Percentiles rank a stretch among this genome's conserved stretches.
phyloP scores from a whole-genome alignment of 2,888 invertebrate species.

The Cosmorhoe ocellata region DNA sequence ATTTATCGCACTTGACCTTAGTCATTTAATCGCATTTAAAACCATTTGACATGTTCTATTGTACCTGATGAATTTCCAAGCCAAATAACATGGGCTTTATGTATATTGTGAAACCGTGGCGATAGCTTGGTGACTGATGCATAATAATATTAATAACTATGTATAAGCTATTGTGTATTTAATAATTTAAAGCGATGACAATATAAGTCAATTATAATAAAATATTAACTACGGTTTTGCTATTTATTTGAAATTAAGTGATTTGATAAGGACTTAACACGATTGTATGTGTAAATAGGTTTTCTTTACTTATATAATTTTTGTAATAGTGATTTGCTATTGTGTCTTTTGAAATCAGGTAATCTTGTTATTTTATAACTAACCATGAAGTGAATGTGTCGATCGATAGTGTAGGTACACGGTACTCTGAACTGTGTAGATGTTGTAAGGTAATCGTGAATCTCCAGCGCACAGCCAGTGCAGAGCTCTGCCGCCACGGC shows the following conservation, averaged over 20 bases:
- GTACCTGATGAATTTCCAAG: conserved; percentile 66
- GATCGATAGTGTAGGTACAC: conserved; percentile 11
- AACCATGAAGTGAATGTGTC: conserved; percentile 35
- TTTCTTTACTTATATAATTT: conserved; percentile 25
- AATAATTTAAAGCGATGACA: conserved; percentile 64
- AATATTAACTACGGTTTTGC: conserved; percentile 53
- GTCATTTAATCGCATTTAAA: conserved; percentile 33
- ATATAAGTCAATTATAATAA: conserved; percentile 73
- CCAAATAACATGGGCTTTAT: conserved; percentile 56
- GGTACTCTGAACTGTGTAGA: conserved; percentile 29
- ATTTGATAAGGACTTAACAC: conserved; percentile 39
- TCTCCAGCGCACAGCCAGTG: conserved; percentile 47
- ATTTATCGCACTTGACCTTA: conserved; percentile 17
- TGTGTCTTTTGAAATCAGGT: conserved; percentile 35
- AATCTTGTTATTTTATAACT: conserved; percentile 29
- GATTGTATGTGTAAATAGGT: conserved; percentile 50
- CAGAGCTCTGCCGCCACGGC: conserved; percentile 59
- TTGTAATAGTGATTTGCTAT: conserved; percentile 24
- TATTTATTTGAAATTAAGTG: conserved; percentile 47
- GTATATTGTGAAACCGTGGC: conserved; percentile 61
- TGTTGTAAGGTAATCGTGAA: conserved; percentile 60
- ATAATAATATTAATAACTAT: conserved; percentile 41
- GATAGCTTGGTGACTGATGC: conserved; percentile 47
- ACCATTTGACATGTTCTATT: conserved; percentile 66
- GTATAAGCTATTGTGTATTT: conserved; percentile 53